Percentiles rank a stretch among this genome's conserved stretches.
Conservation (phyloP, 1,140 invertebrate genomes). For the Myzus persicae region DNA sequence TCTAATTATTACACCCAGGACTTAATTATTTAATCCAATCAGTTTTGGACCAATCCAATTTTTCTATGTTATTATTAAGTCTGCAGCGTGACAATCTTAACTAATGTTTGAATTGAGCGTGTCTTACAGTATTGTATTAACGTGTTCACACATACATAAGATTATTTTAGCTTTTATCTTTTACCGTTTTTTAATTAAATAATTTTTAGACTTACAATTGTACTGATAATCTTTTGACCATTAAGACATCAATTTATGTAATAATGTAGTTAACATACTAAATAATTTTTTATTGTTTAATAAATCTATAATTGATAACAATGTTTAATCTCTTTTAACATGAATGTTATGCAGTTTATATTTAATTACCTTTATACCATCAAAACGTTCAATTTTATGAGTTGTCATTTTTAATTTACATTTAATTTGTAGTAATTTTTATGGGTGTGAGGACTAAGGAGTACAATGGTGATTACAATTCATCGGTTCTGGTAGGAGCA, state of each 20-base stretch:
- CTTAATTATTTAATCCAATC: slow-evolving; percentile 42
- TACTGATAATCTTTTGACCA: slow-evolving; percentile 27
- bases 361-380: background rate
- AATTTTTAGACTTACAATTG: background rate
- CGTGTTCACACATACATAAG: background rate
- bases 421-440: background rate
- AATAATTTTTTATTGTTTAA: background rate
- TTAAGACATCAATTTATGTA: background rate
- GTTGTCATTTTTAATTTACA: background rate
- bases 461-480: background rate
- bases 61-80: background rate
- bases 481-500: background rate
- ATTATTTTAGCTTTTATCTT: background rate
- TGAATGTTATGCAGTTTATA: background rate
- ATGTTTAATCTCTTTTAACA: background rate
- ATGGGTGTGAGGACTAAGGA: background rate
- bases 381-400: background rate
- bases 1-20: background rate
- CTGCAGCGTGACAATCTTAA: background rate
- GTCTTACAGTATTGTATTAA: background rate
- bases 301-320: background rate
- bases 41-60: background rate
- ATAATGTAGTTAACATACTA: too few species aligned
- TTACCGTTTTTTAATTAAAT: background rate
- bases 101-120: background rate